A percentile compares a stretch with the other conserved stretches of the same genome.
Conservation (phyloP, 64 coral and sea anemone genomes). For the Porites australiensis region DNA sequence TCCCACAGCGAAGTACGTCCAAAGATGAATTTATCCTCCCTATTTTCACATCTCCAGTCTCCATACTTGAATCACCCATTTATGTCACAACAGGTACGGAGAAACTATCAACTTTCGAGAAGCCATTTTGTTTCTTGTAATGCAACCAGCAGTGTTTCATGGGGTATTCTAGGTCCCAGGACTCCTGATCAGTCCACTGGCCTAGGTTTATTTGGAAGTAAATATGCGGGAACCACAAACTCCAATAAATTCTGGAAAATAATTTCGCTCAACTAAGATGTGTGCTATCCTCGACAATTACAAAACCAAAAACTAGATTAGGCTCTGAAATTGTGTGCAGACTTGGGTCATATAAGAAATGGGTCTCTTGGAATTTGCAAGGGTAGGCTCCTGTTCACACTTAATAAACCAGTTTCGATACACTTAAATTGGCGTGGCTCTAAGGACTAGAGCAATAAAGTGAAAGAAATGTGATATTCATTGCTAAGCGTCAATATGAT, state of each 20-base stretch:
- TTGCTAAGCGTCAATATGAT: no score
- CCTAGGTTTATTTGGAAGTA: not conserved
- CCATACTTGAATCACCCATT: not conserved
- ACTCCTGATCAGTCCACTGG: not conserved
- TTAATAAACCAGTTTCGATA: no score
- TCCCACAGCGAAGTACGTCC: not conserved
- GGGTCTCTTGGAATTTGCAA: no score
- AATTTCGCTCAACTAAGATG: conserved; percentile 6
- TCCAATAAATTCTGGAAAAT: not conserved
- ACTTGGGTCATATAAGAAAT: not conserved
- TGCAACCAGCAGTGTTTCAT: not conserved
- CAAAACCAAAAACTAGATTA: not conserved
- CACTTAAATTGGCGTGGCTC: no score
- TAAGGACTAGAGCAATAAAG: no score
- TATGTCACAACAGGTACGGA: not conserved
- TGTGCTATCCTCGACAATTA: not conserved
- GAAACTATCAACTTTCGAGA: not conserved
- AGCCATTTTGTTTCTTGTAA: not conserved
- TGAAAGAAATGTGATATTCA: no score
- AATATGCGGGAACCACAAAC: not conserved
- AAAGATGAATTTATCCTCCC: not conserved
- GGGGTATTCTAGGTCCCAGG: conserved; percentile 1
- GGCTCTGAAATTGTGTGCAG: not conserved
- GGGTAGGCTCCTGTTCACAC: no score
- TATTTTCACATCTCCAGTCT: not conserved